phyloP scores from a whole-genome alignment of 2,888 invertebrate genomes.

The Crossocerus cetratus region DNA sequence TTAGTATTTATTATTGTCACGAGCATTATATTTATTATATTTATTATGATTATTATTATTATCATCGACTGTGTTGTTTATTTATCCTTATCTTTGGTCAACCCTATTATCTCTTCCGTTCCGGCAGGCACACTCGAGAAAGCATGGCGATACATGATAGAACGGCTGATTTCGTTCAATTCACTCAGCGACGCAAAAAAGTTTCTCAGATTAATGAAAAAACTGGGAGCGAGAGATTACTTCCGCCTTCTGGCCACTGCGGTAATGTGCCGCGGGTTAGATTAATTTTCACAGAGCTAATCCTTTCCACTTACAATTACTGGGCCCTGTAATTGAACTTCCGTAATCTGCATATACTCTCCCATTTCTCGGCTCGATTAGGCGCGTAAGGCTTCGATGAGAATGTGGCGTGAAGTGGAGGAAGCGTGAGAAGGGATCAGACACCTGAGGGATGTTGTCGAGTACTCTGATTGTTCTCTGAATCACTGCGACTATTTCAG shows the following conservation, averaged over 20 bases:
- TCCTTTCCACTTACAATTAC: slow-evolving; percentile 30
- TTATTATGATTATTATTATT: slow-evolving; percentile 31
- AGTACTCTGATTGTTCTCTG: too few relatives aligned
- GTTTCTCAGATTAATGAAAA: too few relatives aligned
- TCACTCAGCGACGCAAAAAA: too few relatives aligned
- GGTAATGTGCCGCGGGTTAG: slow-evolving; percentile 25
- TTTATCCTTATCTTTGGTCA: slow-evolving; percentile 43
- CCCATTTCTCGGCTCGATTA: too few relatives aligned
- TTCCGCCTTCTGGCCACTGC: slow-evolving; percentile 9
- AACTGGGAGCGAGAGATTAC: slow-evolving; percentile 1
- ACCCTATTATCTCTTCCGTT: slow-evolving; percentile 3
- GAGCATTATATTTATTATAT: slow-evolving; percentile 43
- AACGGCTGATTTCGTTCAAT: too few relatives aligned
- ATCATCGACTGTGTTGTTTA: slow-evolving; percentile 47
- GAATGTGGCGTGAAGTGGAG: too few relatives aligned
- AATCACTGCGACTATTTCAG: too few relatives aligned
- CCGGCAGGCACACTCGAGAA: too few relatives aligned
- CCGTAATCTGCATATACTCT: slow-evolving; percentile 28
- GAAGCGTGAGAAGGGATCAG: too few relatives aligned
- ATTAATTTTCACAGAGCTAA: neutral
- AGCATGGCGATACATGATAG: too few relatives aligned
- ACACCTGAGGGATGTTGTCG: too few relatives aligned
- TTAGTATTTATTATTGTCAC: slow-evolving; percentile 48
- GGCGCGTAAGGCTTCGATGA: too few relatives aligned
- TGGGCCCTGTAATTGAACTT: slow-evolving; percentile 38